Conservation (phyloP, 2,797 vertebrate species). For the Halcyon chelicuti region DNA sequence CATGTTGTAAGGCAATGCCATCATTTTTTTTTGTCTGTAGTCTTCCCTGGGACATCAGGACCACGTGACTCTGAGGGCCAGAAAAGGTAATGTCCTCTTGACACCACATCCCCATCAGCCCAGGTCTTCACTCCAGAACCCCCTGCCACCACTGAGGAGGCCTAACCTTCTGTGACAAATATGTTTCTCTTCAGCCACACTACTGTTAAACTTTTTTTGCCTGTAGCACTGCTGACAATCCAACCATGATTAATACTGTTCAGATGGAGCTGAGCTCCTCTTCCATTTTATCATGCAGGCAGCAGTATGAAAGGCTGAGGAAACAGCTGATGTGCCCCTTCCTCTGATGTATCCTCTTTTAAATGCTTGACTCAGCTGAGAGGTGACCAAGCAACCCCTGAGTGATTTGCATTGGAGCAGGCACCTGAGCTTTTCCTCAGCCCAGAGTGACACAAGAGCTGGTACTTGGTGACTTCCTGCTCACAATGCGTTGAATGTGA, state of each 20-base stretch:
- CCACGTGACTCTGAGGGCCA: neutral
- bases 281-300: conserved; percentile 14
- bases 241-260: conserved; percentile 5
- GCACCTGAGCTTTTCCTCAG: neutral
- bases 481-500: neutral
- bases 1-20: neutral
- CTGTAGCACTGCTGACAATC: conserved; percentile 32
- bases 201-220: neutral
- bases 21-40: neutral
- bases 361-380: conserved; percentile 42
- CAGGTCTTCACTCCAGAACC: neutral
- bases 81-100: neutral
- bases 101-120: neutral
- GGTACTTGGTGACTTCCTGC: neutral
- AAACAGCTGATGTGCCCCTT: conserved; percentile 38
- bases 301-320: conserved; percentile 11
- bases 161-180: neutral
- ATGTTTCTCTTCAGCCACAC: neutral
- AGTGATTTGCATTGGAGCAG: neutral
- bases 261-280: conserved; percentile 22
- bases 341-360: neutral
- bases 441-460: neutral
- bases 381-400: conserved; percentile 8
- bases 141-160: neutral
- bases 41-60: neutral